phyloP scores from a whole-genome alignment of 2,888 invertebrate species.

The Zaprionus lineosus region DNA sequence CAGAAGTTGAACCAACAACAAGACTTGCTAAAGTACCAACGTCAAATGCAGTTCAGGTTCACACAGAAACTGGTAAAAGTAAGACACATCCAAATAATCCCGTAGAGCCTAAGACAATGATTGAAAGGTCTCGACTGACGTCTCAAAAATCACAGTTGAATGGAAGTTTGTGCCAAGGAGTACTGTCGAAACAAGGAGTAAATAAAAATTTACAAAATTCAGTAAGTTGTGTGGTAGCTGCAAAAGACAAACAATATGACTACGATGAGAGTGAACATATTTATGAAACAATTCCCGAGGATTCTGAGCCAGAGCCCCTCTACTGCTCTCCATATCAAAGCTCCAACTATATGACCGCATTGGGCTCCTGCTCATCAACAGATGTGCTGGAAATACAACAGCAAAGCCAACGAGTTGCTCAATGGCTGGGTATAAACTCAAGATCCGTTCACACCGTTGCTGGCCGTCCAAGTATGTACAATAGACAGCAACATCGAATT shows the following conservation, averaged over 20 bases:
- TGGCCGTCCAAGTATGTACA: constrained; percentile 20
- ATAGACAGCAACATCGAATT: constrained; percentile 30
- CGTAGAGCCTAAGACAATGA: neutral
- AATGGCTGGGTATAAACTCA: constrained; percentile 79
- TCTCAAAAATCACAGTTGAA: constrained; percentile 14
- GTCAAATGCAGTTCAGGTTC: neutral
- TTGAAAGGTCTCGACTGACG: constrained; percentile 2
- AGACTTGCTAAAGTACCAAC: constrained; percentile 1
- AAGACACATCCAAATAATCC: neutral
- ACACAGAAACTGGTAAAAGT: neutral
- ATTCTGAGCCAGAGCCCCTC: constrained; percentile 85
- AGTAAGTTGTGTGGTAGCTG: neutral
- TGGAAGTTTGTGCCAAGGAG: neutral
- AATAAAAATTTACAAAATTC: constrained; percentile 1
- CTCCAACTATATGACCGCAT: constrained; percentile 67
- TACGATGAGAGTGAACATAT: constrained; percentile 86
- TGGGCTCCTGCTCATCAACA: constrained; percentile 60
- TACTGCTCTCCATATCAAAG: constrained; percentile 86
- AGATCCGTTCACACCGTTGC: constrained; percentile 41
- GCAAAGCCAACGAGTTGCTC: constrained; percentile 79
- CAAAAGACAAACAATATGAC: constrained; percentile 34
- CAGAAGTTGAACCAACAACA: neutral
- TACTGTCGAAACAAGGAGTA: constrained; percentile 2
- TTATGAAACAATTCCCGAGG: constrained; percentile 87
- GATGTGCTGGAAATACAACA: constrained; percentile 64